Base-by-base conservation (phyloP, 2,888 invertebrate genomes). In the Alcis repandata region DNA sequence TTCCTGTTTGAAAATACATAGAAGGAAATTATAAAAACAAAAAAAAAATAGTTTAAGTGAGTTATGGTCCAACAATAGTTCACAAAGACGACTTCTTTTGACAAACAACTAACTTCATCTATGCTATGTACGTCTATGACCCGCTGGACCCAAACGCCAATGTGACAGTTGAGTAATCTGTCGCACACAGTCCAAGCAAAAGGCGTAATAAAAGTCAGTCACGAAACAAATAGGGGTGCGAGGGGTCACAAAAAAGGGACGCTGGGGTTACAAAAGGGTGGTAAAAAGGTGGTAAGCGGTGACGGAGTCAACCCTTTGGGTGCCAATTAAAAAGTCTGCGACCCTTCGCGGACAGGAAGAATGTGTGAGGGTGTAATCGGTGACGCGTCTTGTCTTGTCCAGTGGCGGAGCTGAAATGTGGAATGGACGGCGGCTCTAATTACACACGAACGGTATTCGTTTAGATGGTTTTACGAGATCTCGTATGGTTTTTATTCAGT, bases 161-260 rank as follows among this genome's bases (percentile, higher is more conserved):
- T 33, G 52, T 58, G 58, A 58, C 63, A 57, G 13, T 20, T 32
- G 52, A 57, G 45, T 58, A 46, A 63, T 63, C 49, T 56, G 32
- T 48, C 63, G 63, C 58, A 38, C 49, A 52, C 10, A 3, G 63
- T 53, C 27, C 46, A 32, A 46, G 38, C 57, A 46, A 48, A 46
- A 59, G 27, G 58, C 58, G 58, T 58, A 53, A 59, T 63, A 63
- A 63, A 63, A 32, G 63, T 63, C 63, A 59, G 32, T 53, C 58
- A 38, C 36, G 20, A 48, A 57, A 57, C 62, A 62, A 62, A 62
- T 62, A 57, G 56, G 41, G 41, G 32, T 41, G 43, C 22, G 10
- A 27, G 17, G 27, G 46, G 32, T 27, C 38, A 20, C 54, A 61
- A 54, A 61, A 61, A 54, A 40, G 22, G 40, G 53, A 27, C 38